A percentile compares a stretch with the other conserved stretches of the same genome.
Conservation (phyloP, 2,888 invertebrate species). For the Volucella inanis region DNA sequence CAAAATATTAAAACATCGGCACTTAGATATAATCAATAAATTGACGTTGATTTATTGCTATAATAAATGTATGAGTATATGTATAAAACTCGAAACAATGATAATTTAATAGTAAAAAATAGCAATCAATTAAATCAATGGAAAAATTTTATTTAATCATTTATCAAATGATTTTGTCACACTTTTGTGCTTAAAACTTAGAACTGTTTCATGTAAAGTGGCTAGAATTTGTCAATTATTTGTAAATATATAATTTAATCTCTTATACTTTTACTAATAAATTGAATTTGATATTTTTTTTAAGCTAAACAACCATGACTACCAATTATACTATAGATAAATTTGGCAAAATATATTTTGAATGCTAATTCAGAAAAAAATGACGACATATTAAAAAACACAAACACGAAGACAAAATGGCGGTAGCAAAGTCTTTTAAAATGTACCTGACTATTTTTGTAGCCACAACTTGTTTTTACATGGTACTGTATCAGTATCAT, state of each 20-base stretch:
- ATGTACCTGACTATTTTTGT: constrained; percentile 87
- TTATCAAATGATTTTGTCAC: not conserved
- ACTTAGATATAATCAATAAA: no score
- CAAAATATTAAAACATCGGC: no score
- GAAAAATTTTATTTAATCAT: not conserved
- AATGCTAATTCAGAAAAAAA: constrained; percentile 16
- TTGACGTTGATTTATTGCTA: no score
- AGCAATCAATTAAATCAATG: no score
- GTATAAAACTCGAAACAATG: no score
- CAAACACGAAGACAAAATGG: constrained; percentile 78
- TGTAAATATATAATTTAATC: not conserved
- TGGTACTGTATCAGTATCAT: constrained; percentile 86
- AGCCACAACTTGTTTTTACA: constrained; percentile 85
- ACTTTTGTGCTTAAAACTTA: no score
- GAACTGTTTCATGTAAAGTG: no score
- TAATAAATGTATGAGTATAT: no score
- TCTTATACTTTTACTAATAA: not conserved
- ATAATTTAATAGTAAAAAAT: no score
- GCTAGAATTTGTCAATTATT: not conserved
- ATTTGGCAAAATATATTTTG: constrained; percentile 30
- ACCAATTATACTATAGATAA: constrained; percentile 20
- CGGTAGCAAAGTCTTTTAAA: constrained; percentile 85
- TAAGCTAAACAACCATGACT: constrained; percentile 7
- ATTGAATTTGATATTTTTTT: constrained; percentile 8
- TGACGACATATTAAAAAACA: constrained; percentile 2